Base-by-base conservation (phyloP, 2,888 invertebrate genomes). In the Ctenicera cuprea region DNA sequence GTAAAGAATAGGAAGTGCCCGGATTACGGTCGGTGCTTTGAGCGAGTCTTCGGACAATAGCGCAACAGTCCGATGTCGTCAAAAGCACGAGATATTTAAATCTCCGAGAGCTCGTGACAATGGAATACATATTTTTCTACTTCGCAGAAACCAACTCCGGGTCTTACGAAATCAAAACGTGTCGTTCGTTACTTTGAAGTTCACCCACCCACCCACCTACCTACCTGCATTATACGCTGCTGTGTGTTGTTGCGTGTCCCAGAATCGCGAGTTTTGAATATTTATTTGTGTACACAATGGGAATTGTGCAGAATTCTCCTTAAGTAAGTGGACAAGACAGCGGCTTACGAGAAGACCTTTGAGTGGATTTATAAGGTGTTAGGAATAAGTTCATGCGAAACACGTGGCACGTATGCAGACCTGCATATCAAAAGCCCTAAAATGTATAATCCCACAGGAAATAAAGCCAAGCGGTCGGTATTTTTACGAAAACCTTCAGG, bases 111-210 rank as follows among this genome's bases (percentile, higher is more conserved):
- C 65, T 73, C 73, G 52, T 78, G 78, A 83, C 84, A 83, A 84
- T 83, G 80, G 81, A 80, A 82, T 83, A 84, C 84, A 84, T 83
- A 85, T 84, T 84, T 84, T 84, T 83, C 81, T 83, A 84, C 84
- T 84, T 81, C 63, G 79, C 72, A 71, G 67, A 74, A 63, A 71
- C 69, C 64, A 70, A 73, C 74, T 77, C 77, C 77, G 79, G 45
- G 38, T 61, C 66, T 74, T 74, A 71, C 52, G 69, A 63, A 74
- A 74, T 74, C 70, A 66, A 74, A 63, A 74, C 70, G 52, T 59
- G 73, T 69, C 73, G 64, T 70, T 65, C 45, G 16, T 45, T 69
- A 65, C 71, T 74, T 74, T 74, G 74, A 74, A 71, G 65, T 71
- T 48, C 50, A 20, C 57, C 45, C 41, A n/a, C n/a, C n/a, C n/a